Conservation (phyloP, 2,888 invertebrate species). For the Drosophila ustulata region DNA sequence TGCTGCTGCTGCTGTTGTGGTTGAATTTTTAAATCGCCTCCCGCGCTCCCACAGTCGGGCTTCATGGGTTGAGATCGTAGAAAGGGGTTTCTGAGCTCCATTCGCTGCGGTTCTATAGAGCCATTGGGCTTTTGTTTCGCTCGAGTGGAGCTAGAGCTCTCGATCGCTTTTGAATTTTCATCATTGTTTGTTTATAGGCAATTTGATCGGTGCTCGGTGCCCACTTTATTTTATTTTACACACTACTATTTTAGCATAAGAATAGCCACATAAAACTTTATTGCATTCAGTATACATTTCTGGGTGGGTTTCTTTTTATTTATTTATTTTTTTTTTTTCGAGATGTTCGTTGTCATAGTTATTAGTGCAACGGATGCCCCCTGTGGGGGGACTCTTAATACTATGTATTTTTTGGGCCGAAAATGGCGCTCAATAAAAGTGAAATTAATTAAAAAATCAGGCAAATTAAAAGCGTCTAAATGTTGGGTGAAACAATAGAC, state of each 20-base stretch:
- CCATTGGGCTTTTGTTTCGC: constrained; percentile 72
- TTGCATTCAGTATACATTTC: constrained; percentile 52
- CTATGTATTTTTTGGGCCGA: constrained; percentile 2
- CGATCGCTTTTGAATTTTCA: constrained; percentile 50
- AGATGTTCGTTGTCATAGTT: constrained; percentile 2
- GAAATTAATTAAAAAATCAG: constrained; percentile 63
- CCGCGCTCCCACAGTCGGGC: constrained; percentile 73
- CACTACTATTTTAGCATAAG: constrained; percentile 63
- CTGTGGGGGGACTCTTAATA: constrained; percentile 31
- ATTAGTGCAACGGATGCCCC: constrained; percentile 44
- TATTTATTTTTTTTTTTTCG: constrained; percentile 7
- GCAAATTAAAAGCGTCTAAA: constrained; percentile 56
- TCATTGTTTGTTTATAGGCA: constrained; percentile 74
- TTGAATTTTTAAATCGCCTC: constrained; percentile 63
- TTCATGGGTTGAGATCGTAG: constrained; percentile 18
- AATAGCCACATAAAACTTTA: constrained; percentile 70
- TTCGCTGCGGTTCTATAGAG: constrained; percentile 69
- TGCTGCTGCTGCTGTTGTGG: constrained; percentile 9
- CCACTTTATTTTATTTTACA: constrained; percentile 25
- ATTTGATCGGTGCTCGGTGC: constrained; percentile 46
- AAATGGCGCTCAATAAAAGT: constrained; percentile 48
- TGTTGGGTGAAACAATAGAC: constrained; percentile 47
- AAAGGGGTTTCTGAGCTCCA: constrained; percentile 25
- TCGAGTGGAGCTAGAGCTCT: constrained; percentile 48
- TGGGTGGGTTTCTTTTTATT: constrained; percentile 53